These are phyloP conservation scores for Crocallis elinguaria DNA, from an alignment of 2,888 invertebrate genomes.

Conservation along the genomic window DNA sequence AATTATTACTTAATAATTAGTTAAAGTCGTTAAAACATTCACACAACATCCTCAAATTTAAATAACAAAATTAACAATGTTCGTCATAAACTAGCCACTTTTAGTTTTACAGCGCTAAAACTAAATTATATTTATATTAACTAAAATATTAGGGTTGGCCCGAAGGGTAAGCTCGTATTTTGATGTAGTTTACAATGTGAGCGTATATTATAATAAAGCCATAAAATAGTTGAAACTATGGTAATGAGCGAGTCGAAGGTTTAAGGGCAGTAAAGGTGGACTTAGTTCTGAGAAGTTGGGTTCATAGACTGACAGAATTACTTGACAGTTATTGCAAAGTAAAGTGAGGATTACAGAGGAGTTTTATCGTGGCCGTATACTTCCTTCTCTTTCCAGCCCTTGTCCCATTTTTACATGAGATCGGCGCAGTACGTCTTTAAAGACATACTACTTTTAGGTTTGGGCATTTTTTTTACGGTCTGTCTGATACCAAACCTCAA, in stretches of 20 bases:
- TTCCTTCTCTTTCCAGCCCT: too few relatives aligned
- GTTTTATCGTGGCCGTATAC: too few relatives aligned
- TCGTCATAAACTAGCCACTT: too few relatives aligned
- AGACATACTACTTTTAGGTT: too few relatives aligned
- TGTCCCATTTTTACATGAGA: too few relatives aligned
- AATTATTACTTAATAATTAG: too few relatives aligned
- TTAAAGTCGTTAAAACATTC: background rate
- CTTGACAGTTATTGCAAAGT: too few relatives aligned
- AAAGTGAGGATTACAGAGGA: too few relatives aligned
- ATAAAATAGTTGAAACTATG: constrained; percentile 46
- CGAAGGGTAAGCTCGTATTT: constrained; percentile 13
- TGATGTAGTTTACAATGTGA: constrained; percentile 35
- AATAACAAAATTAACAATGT: background rate
- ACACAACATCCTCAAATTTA: background rate
- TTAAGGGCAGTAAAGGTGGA: constrained; percentile 12
- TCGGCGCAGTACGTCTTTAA: too few relatives aligned
- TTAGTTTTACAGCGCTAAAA: background rate
- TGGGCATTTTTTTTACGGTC: too few relatives aligned
- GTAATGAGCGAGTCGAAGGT: constrained; percentile 35
- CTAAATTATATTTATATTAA: constrained; percentile 48
- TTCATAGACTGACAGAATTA: background rate
- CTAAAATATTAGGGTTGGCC: constrained; percentile 59
- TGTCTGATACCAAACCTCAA: too few relatives aligned
- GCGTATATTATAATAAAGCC: constrained; percentile 43
- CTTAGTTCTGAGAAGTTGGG: background rate